Conservation (phyloP, 2,888 invertebrate species). For the Pecten maximus region DNA sequence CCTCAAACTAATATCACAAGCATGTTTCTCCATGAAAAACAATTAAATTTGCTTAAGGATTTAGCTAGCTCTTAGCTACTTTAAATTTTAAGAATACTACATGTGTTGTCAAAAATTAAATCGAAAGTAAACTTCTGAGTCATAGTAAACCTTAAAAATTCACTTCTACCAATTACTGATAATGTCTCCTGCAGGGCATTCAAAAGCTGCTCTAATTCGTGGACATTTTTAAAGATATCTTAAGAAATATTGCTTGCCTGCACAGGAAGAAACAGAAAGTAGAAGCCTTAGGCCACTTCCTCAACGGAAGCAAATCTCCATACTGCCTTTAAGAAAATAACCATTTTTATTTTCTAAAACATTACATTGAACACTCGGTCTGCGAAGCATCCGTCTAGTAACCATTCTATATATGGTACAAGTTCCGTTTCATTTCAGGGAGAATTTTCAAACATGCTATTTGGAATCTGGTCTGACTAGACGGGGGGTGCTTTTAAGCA, state of each 20-base stretch:
- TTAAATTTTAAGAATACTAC: neutral
- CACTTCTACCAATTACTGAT: neutral
- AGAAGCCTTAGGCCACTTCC: neutral
- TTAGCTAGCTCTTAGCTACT: neutral
- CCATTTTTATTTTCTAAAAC: conserved; percentile 5
- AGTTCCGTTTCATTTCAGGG: conserved; percentile 2
- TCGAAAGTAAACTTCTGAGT: neutral
- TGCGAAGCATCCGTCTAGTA: conserved; percentile 27
- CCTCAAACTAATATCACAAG: no score
- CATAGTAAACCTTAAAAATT: neutral
- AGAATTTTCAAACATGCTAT: neutral
- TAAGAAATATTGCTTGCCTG: conserved; percentile 10
- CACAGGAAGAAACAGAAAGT: neutral
- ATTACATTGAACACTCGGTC: conserved; percentile 12
- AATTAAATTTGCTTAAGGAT: neutral
- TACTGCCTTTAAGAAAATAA: neutral
- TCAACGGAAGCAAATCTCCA: neutral
- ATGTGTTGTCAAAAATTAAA: neutral
- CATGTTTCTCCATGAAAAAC: no score
- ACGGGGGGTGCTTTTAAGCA: conserved; percentile 1
- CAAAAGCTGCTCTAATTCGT: neutral
- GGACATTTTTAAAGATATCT: neutral
- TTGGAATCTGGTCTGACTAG: neutral
- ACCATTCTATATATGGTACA: conserved; percentile 13
- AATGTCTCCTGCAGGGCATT: neutral